Percentiles rank a stretch among this genome's conserved stretches.
These are phyloP conservation scores for Aldrovandia affinis DNA, from an alignment of 2,797 vertebrate species.

Conservation along the genomic window DNA sequence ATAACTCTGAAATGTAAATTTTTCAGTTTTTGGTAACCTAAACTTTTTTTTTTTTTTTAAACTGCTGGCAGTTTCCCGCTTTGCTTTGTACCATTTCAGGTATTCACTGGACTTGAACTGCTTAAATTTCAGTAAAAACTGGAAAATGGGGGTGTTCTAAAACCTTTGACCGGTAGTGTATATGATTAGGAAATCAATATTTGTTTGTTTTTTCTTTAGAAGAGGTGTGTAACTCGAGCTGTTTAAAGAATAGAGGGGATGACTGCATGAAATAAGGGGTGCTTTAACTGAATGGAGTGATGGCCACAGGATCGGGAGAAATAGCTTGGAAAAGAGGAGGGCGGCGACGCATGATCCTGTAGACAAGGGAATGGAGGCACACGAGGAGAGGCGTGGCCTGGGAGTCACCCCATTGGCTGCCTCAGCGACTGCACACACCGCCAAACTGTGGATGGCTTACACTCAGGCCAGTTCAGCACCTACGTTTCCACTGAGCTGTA, in stretches of 20 bases:
- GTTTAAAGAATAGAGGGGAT: background rate
- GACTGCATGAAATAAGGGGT: background rate
- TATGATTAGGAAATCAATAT: background rate
- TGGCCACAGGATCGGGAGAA: background rate
- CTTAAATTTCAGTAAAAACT: too few species aligned
- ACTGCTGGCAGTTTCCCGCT: too few species aligned
- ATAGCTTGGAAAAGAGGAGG: too few species aligned
- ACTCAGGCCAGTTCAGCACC: background rate
- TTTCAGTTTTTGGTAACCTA: too few species aligned
- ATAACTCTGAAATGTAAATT: too few species aligned
- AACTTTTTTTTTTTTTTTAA: too few species aligned
- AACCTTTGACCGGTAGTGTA: too few species aligned
- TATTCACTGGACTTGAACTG: too few species aligned
- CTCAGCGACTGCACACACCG: background rate
- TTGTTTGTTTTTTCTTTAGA: background rate
- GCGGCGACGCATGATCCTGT: too few species aligned
- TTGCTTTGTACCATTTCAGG: too few species aligned
- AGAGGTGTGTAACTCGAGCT: background rate
- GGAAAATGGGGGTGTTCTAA: too few species aligned
- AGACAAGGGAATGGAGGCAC: background rate
- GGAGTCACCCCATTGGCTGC: background rate
- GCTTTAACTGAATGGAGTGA: background rate
- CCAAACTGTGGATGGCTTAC: background rate
- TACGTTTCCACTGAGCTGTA: background rate
- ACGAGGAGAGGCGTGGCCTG: background rate